Percentiles rank a stretch among this genome's conserved stretches.
phyloP scores from a whole-genome alignment of 2,888 invertebrate species.

The Drosophila limbata region DNA sequence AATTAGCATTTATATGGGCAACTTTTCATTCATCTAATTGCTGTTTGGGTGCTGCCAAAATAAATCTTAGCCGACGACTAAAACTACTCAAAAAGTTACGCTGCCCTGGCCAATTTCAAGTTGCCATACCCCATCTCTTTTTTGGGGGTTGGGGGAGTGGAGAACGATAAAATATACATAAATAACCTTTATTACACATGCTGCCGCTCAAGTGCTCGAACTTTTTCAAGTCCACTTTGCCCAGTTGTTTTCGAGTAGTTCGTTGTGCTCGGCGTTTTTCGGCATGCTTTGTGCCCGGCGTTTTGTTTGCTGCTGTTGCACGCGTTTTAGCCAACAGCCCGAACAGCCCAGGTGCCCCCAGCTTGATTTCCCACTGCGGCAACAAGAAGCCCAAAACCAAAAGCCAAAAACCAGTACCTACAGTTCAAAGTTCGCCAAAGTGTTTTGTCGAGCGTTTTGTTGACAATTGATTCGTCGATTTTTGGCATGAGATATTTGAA shows the following conservation, averaged over 20 bases:
- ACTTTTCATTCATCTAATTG: constrained; percentile 74
- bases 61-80: constrained; percentile 59
- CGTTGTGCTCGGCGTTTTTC: constrained; percentile 48
- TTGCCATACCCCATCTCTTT: constrained; percentile 12
- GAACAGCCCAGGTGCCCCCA: constrained; percentile 25
- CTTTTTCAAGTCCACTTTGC: constrained; percentile 80
- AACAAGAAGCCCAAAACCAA: constrained; percentile 28
- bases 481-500: not conserved
- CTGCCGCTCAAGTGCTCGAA: constrained; percentile 75
- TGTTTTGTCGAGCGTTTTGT: constrained; percentile 26
- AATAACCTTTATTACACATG: constrained; percentile 80
- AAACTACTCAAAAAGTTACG: constrained; percentile 59
- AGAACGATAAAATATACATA: constrained; percentile 75
- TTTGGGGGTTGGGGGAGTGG: not conserved
- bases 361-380: constrained; percentile 32
- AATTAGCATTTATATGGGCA: constrained; percentile 75
- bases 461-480: constrained; percentile 5
- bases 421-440: constrained; percentile 47
- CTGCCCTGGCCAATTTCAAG: constrained; percentile 51
- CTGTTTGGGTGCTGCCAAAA: constrained; percentile 65
- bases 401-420: constrained; percentile 22
- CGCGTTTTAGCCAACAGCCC: constrained; percentile 17
- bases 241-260: constrained; percentile 75
- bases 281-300: constrained; percentile 36
- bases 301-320: constrained; percentile 18